Conservation (phyloP, 2,888 invertebrate genomes). For the Xylocampa areola region DNA sequence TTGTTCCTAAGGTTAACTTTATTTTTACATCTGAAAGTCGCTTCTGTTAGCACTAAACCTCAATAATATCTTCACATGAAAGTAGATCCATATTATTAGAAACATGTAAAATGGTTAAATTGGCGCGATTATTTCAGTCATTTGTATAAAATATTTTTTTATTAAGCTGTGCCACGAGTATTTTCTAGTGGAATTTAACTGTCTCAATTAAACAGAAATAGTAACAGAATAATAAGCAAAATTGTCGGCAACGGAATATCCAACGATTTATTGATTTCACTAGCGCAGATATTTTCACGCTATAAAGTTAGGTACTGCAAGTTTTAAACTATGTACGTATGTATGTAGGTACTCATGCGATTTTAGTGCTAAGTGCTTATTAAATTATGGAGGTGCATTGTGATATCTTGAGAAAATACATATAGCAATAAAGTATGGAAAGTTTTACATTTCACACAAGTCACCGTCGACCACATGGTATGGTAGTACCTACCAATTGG, state of each 20-base stretch:
- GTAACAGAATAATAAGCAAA: conserved; percentile 24
- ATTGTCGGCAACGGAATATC: conserved; percentile 29
- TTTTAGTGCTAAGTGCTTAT: too few relatives aligned
- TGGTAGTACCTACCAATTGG: too few relatives aligned
- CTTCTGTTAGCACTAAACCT: background rate
- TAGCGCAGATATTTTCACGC: conserved; percentile 43
- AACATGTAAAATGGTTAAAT: too few relatives aligned
- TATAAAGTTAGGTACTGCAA: conserved; percentile 29
- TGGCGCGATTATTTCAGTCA: too few relatives aligned
- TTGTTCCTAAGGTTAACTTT: conserved; percentile 50
- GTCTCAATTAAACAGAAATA: conserved; percentile 7
- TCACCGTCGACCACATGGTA: too few relatives aligned
- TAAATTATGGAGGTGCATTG: too few relatives aligned
- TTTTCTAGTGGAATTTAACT: conserved; percentile 8
- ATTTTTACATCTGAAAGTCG: background rate
- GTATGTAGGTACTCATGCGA: background rate
- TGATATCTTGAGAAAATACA: too few relatives aligned
- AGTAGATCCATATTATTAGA: too few relatives aligned
- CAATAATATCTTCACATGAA: background rate
- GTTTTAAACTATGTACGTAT: too few relatives aligned
- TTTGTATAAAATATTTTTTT: background rate
- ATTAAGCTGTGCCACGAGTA: background rate
- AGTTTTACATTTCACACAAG: too few relatives aligned
- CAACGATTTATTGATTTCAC: conserved; percentile 47
- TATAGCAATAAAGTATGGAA: too few relatives aligned